These are phyloP conservation scores for Callimico goeldii DNA, from an alignment of 2,797 vertebrate genomes.

Conservation along the genomic window DNA sequence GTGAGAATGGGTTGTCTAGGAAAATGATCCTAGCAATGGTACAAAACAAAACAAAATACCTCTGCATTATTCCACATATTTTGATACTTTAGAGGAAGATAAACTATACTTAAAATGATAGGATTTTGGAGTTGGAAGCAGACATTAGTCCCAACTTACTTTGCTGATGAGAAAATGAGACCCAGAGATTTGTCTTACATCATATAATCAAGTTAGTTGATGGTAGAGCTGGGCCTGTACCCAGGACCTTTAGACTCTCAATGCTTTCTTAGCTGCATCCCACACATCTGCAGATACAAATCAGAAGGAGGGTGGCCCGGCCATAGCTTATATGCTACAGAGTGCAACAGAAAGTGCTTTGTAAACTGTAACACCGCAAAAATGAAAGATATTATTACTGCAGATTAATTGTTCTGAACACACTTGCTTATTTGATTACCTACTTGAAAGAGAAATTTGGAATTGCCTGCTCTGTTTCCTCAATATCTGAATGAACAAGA, in stretches of 20 bases:
- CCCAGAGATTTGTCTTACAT: not conserved
- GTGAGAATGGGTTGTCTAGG: not conserved
- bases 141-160: not conserved
- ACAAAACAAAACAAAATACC: not conserved
- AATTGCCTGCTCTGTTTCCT: not conserved
- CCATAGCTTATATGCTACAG: not conserved
- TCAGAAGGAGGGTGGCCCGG: not conserved
- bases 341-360: not conserved
- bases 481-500: not conserved
- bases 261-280: not conserved
- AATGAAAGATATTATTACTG: not conserved
- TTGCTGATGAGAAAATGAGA: not conserved
- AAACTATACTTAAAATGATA: not conserved
- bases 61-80: not conserved
- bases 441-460: constrained; percentile 18
- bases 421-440: not conserved
- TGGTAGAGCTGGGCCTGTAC: not conserved
- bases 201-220: not conserved
- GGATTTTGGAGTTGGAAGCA: not conserved
- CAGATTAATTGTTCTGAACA: not conserved
- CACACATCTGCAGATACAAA: not conserved
- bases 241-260: not conserved
- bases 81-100: not conserved
- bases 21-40: not conserved
- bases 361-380: not conserved